These are phyloP conservation scores for Cyprinella venusta DNA, from an alignment of 2,797 vertebrate species.

Conservation along the genomic window DNA sequence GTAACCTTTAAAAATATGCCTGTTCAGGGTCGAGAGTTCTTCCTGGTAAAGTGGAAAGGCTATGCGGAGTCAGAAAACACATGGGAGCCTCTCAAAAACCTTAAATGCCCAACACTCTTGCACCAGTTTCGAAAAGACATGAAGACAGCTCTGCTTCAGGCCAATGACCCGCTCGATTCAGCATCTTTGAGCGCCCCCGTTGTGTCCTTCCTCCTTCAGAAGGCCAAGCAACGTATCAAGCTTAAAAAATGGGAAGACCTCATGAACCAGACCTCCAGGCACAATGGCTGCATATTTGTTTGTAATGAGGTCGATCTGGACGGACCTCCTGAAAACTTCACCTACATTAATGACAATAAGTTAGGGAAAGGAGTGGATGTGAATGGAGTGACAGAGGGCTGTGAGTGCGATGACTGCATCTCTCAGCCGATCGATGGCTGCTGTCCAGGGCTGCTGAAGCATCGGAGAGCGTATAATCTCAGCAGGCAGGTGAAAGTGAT, in stretches of 20 bases:
- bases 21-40: conserved; percentile 83
- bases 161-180: conserved; percentile 61
- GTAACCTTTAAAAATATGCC: conserved; percentile 24
- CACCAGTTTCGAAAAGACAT: conserved; percentile 87
- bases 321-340: conserved; percentile 85
- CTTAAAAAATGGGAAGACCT: conserved; percentile 82
- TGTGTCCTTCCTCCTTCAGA: conserved; percentile 77
- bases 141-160: conserved; percentile 73
- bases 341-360: conserved; percentile 89
- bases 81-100: conserved; percentile 88
- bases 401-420: conserved; percentile 86
- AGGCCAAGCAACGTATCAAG: conserved; percentile 81
- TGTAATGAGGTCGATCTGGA: conserved; percentile 89
- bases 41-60: conserved; percentile 89
- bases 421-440: conserved; percentile 80
- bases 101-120: conserved; percentile 83
- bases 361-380: conserved; percentile 82
- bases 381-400: conserved; percentile 82
- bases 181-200: conserved; percentile 77
- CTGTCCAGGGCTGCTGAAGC: conserved; percentile 84
- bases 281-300: conserved; percentile 85
- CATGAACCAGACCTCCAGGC: conserved; percentile 83
- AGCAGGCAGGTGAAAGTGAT: conserved; percentile 82
- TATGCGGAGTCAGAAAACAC: conserved; percentile 81
- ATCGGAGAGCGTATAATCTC: conserved; percentile 87